phyloP scores from a whole-genome alignment of 64 coral and sea anemone species.

The Porites australiensis region DNA sequence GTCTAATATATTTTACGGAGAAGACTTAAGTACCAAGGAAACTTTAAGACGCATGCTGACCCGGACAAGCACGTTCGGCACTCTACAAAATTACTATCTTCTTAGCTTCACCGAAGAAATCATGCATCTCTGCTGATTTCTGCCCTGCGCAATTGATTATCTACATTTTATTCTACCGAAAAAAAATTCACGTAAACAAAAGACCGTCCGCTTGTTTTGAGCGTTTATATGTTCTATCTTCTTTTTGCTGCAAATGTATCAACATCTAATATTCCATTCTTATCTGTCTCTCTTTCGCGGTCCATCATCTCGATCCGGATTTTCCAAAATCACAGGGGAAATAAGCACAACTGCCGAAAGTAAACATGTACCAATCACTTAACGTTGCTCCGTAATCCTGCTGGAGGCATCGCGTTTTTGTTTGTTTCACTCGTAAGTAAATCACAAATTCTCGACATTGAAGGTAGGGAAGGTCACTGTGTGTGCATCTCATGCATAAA shows the following conservation, averaged over 20 bases:
- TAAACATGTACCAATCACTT: background rate
- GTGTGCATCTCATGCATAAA: conserved; percentile 24
- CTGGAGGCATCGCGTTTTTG: background rate
- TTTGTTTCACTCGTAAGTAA: conserved; percentile 25
- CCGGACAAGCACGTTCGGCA: too few species aligned
- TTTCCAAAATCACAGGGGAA: background rate
- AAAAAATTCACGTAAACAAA: background rate
- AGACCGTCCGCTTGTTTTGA: background rate
- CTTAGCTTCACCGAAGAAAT: background rate
- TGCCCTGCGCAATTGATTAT: background rate
- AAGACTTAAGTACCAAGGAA: too few species aligned
- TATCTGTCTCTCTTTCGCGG: background rate
- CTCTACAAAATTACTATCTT: too few species aligned
- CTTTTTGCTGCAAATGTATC: background rate
- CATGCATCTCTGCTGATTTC: background rate
- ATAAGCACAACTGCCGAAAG: background rate
- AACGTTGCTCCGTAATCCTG: background rate
- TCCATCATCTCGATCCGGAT: background rate
- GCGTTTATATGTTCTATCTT: background rate
- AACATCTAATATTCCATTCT: background rate
- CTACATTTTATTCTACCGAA: background rate
- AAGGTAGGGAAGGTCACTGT: background rate
- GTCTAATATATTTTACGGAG: too few species aligned
- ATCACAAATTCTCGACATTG: background rate
- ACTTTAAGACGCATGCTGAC: too few species aligned